Evolutionary conservation across 2,888 invertebrate genomes (phyloP), one percentile per base, ranked within the genome.

Genomic region (Plebejus anna): DNA sequence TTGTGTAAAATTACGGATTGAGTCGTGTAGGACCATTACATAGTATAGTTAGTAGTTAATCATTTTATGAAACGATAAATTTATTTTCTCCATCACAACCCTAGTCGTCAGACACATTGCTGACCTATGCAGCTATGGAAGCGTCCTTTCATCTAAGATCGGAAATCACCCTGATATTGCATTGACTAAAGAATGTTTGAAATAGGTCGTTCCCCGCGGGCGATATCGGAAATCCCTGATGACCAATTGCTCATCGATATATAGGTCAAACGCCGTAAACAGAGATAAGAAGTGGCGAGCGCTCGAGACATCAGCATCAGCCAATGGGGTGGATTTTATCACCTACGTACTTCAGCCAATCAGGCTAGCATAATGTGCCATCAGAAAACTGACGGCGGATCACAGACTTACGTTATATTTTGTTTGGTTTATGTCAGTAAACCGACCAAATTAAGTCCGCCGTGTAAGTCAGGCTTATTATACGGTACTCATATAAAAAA

Each of bases 181-280:
- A 73, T 51, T 73, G 73, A 73, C 73, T 73, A 55, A 73, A 55
- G 73, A 73, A 73, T 55, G 55, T 73, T 16, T 32, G 84, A 86
- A 85, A 84, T 79, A 79, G 79, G 79, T 80, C 80, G 77, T 78
- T 79, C 79, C 78, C 78, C 78, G 77, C 79, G 77, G 77, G 77
- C 76, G 76, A 78, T 80, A 80, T 80, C 79, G 77, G 79, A 80
- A 76, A 79, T 78, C 78, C 78, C 77, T 78, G 76, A 76, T 76
- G 76, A 76, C 76, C 76, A 76, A 76, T 76, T 76, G 76, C 76
- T 76, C 57, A 76, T 71, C 76, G 51, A 51, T 70, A 76, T 76
- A 38, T 76, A 42, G 76, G 76, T 76, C 76, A 71, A 73, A 32
- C 73, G 73, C 28, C 51, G 51, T 73, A 73, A 73, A 55, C 73